A percentile compares a stretch with the other conserved stretches of the same genome.
Conservation (phyloP, 2,113 vertebrate genomes). For the Cyprinodon tularosa region DNA sequence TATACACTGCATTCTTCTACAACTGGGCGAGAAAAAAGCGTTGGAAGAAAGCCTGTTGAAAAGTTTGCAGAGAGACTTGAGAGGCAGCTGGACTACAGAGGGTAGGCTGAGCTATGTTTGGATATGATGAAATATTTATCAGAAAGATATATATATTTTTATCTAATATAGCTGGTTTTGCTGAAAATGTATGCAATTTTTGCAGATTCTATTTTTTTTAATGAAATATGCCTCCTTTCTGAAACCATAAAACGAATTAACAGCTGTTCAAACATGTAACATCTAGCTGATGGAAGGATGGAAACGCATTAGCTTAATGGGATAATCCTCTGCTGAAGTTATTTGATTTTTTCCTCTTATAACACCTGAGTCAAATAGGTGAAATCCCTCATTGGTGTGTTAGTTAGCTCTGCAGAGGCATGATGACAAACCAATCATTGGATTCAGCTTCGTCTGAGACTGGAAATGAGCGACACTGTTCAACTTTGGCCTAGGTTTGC, state of each 20-base stretch:
- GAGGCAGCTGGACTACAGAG: constrained; percentile 6
- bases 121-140: neutral
- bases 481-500: neutral
- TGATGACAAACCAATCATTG: neutral
- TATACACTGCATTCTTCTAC: constrained; percentile 54
- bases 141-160: too few relatives aligned
- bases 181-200: neutral
- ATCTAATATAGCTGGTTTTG: neutral
- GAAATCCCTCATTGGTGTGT: neutral
- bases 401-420: neutral
- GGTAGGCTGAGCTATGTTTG: neutral
- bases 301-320: neutral
- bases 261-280: neutral
- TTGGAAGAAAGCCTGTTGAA: constrained; percentile 38
- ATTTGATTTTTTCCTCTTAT: neutral
- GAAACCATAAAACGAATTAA: neutral
- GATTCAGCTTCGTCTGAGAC: neutral
- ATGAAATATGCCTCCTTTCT: neutral
- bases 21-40: constrained; percentile 43
- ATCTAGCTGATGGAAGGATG: neutral
- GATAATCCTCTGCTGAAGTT: neutral
- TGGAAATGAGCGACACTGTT: neutral
- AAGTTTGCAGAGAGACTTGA: constrained; percentile 17
- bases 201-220: neutral
- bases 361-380: neutral